Evolutionary conservation across 2,113 vertebrate species (phyloP).

Genomic region (Grallaria varia): DNA sequence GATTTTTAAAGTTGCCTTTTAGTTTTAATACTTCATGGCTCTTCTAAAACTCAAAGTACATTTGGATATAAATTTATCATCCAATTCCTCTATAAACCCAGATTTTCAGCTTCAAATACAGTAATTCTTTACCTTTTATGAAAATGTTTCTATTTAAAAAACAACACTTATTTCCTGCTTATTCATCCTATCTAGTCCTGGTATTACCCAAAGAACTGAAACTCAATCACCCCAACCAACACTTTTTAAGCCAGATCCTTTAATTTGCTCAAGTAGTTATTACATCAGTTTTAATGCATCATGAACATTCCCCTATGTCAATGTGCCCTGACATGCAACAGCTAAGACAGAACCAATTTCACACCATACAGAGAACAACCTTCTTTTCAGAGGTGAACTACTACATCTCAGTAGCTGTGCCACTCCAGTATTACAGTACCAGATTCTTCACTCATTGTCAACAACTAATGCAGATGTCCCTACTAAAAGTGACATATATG

Average conservation of each 20-base stretch:
- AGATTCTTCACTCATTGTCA: background rate
- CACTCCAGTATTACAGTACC: background rate
- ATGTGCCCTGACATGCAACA: background rate
- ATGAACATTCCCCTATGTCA: accelerated
- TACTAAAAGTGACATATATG: background rate
- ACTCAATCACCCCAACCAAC: background rate
- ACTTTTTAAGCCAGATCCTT: background rate
- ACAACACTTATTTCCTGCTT: background rate
- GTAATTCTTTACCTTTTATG: background rate
- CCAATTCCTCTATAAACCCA: background rate
- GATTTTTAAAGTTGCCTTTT: background rate
- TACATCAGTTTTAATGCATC: background rate
- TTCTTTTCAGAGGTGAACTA: background rate
- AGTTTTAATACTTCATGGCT: background rate
- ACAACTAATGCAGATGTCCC: background rate
- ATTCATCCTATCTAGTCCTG: background rate
- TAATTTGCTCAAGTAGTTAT: background rate
- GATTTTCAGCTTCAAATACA: background rate
- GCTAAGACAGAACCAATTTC: background rate
- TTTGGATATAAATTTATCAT: background rate
- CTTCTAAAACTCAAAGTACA: background rate
- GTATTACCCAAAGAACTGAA: background rate
- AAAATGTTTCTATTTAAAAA: background rate
- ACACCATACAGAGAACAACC: background rate
- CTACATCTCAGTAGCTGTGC: background rate